Evolutionary conservation across 1,140 invertebrate species (phyloP).

Genomic region (Drosophila elegans): DNA sequence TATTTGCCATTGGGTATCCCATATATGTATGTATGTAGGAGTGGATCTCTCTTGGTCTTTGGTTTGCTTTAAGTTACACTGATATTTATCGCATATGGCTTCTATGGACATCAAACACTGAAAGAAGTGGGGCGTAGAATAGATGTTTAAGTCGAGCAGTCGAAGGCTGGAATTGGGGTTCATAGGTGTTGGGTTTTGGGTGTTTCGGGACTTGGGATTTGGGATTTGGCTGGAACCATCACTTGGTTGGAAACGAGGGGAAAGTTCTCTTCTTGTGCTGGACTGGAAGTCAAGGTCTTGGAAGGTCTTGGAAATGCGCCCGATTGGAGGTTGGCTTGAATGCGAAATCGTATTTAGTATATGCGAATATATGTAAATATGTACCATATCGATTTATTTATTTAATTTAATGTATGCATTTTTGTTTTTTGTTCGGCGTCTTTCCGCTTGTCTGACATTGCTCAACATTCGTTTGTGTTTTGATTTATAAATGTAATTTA

Average conservation of each 20-base stretch:
- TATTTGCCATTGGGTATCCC: slow-evolving; percentile 19
- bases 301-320: slow-evolving; percentile 21
- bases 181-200: background rate
- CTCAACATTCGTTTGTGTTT: slow-evolving; percentile 58
- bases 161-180: background rate
- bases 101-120: slow-evolving; percentile 49
- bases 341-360: slow-evolving; percentile 42
- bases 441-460: slow-evolving; percentile 31
- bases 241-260: slow-evolving; percentile 1
- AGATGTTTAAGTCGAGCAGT: slow-evolving; percentile 28
- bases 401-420: slow-evolving; percentile 59
- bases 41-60: slow-evolving; percentile 52
- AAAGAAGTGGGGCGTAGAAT: slow-evolving; percentile 24
- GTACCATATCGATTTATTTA: slow-evolving; percentile 63
- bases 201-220: background rate
- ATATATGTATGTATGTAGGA: slow-evolving; percentile 45
- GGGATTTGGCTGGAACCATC: slow-evolving; percentile 10
- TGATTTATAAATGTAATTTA: slow-evolving; percentile 79
- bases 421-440: slow-evolving; percentile 32
- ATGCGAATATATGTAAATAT: slow-evolving; percentile 64
- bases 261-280: slow-evolving; percentile 21
- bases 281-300: slow-evolving; percentile 45
- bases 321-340: slow-evolving; percentile 39
- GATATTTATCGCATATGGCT: slow-evolving; percentile 52
- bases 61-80: slow-evolving; percentile 54